Evolutionary conservation across 2,888 invertebrate genomes (phyloP).

Genomic region (Chrysina gloriosa): DNA sequence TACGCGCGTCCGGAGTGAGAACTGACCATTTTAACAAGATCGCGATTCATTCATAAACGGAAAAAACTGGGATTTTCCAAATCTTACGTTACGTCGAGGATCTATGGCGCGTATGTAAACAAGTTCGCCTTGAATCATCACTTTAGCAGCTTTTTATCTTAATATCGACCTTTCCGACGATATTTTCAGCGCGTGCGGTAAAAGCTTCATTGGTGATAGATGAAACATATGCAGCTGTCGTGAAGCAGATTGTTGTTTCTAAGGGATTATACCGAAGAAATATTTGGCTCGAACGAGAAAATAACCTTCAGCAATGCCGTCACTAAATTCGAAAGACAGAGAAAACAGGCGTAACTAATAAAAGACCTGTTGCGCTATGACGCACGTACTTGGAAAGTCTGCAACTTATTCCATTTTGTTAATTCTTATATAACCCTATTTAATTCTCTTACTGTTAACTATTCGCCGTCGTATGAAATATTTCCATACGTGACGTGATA

Average conservation of each 20-base stretch:
- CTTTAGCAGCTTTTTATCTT: too few species aligned
- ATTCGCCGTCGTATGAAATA: neutral
- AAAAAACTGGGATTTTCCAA: constrained; percentile 15
- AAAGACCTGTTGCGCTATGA: constrained; percentile 25
- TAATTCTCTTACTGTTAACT: neutral
- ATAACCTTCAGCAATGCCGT: constrained; percentile 11
- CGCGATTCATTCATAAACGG: constrained; percentile 12
- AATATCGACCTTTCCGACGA: too few species aligned
- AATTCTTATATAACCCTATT: neutral
- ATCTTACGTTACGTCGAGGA: neutral
- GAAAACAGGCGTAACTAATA: neutral
- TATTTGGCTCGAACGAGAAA: neutral
- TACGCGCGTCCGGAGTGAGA: neutral
- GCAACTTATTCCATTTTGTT: neutral
- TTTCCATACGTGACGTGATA: neutral
- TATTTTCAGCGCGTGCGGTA: too few species aligned
- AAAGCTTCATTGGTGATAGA: too few species aligned
- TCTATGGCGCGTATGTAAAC: neutral
- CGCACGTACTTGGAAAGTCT: constrained; percentile 6
- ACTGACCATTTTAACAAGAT: neutral
- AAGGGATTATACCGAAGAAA: too few species aligned
- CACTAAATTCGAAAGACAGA: neutral
- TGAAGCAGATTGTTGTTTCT: too few species aligned
- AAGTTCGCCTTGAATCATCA: neutral
- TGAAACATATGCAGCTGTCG: too few species aligned